phyloP scores from a whole-genome alignment of 2,797 vertebrate genomes.

The Geotrypetes seraphini region DNA sequence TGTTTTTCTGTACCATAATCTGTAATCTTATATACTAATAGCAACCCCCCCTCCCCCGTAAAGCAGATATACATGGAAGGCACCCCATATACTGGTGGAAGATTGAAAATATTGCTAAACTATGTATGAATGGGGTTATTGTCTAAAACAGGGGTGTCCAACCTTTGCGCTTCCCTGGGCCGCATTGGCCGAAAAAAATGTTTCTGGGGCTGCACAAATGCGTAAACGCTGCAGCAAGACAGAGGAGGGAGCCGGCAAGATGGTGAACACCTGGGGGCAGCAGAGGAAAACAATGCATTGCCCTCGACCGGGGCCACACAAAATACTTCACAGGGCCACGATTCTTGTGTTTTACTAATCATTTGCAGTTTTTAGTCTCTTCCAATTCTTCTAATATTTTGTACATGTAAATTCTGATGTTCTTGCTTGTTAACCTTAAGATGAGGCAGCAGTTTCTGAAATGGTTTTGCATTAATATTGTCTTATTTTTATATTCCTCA shows the following conservation, averaged over 20 bases:
- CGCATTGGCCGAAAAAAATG: no score
- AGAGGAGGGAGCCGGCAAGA: no score
- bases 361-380: conserved; percentile 13
- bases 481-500: neutral
- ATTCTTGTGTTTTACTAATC: conserved; percentile 11
- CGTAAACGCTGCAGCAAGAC: no score
- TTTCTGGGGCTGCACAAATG: no score
- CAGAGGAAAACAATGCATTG: no score
- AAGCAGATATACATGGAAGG: neutral
- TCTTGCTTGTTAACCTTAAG: neutral
- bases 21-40: neutral
- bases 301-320: no score
- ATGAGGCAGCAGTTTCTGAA: neutral
- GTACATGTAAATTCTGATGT: neutral
- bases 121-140: conserved; percentile 12
- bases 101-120: conserved; percentile 29
- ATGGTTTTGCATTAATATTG: neutral
- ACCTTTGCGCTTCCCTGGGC: no score
- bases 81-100: no score
- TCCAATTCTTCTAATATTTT: conserved; percentile 7
- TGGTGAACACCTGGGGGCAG: no score
- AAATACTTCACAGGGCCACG: no score
- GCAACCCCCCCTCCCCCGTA: no score
- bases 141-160: no score
- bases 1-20: neutral